Evolutionary conservation across 2,888 invertebrate genomes (phyloP), one percentile per base, ranked within the genome.

Genomic region (Thymelicus lineola): DNA sequence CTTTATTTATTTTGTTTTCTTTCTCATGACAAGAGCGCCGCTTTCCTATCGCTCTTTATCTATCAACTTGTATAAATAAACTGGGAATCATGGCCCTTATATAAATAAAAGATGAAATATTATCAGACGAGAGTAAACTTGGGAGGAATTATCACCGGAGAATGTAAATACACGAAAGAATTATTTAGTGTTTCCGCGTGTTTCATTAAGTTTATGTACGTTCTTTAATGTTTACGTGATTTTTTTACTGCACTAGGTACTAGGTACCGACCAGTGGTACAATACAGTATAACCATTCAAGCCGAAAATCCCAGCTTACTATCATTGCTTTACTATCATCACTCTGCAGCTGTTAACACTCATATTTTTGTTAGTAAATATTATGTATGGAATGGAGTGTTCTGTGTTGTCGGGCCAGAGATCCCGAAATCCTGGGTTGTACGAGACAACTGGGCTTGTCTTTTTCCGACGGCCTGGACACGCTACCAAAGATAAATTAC

Each of bases 51-150:
- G 86, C 85, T 79, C 84, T 89, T 89, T 89, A 88, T 90, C 89
- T 90, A 88, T 89, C 86, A 89, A 87, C 86, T 84, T 84, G 86
- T 86, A 82, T 90, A 89, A 86, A 89, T 86, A 89, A 83, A 82
- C 77, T 80, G 74, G 78, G 83, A 87, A 86, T 86, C 87, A 89
- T 88, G 86, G 86, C 84, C 78, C 73, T 83, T 86, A 79, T 81
- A 84, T 91, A 90, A 90, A 90, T 88, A 89, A 81, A 87, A 80
- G 80, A 85, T 88, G 84, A 89, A 88, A 84, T 89, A 87, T 88
- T 88, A 88, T 89, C 87, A 84, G 84, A 74, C 74, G 72, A 80
- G 81, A 81, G 85, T 90, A 89, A 88, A 89, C 89, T 83, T 77
- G 74, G 74, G 76, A 80, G 81, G 84, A 87, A 86, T 87, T 87